phyloP scores from a whole-genome alignment of 2,797 vertebrate genomes.

The Trachurus trachurus region DNA sequence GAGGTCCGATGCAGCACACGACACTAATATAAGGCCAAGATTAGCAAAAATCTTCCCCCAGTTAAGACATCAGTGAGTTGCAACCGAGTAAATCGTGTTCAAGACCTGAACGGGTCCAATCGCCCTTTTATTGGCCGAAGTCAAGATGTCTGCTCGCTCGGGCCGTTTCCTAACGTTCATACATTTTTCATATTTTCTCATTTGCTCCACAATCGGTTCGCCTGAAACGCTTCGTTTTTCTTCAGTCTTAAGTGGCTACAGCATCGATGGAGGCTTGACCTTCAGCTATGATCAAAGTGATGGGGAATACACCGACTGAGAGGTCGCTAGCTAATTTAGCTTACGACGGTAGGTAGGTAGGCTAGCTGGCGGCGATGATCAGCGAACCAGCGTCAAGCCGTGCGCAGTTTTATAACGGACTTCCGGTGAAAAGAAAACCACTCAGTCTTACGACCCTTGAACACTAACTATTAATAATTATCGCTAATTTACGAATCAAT shows the following conservation, averaged over 20 bases:
- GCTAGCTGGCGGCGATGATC: constrained; percentile 51
- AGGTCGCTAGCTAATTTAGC: constrained; percentile 75
- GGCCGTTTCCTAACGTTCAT: constrained; percentile 72
- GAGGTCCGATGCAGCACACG: background rate
- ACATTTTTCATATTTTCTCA: constrained; percentile 46
- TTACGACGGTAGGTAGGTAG: constrained; percentile 11
- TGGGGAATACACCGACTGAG: constrained; percentile 65
- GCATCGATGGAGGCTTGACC: constrained; percentile 57
- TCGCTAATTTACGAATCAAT: rapidly evolving
- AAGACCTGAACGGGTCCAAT: constrained; percentile 53
- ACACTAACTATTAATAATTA: background rate
- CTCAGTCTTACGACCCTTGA: background rate
- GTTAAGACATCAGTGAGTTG: constrained; percentile 4
- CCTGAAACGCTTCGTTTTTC: background rate
- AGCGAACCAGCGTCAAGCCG: constrained; percentile 15
- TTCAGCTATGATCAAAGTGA: constrained; percentile 70
- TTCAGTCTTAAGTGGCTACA: background rate
- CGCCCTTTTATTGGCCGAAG: constrained; percentile 70
- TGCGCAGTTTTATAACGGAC: constrained; percentile 12
- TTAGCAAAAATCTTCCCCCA: background rate
- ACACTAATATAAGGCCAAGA: background rate
- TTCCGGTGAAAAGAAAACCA: constrained; percentile 60
- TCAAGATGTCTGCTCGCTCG: constrained; percentile 85
- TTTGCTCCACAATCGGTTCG: background rate
- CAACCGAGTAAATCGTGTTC: constrained; percentile 26